Evolutionary conservation across 2,113 vertebrate genomes (phyloP), one percentile per base, ranked within the genome.

Genomic region (Dasyurus viverrinus): DNA sequence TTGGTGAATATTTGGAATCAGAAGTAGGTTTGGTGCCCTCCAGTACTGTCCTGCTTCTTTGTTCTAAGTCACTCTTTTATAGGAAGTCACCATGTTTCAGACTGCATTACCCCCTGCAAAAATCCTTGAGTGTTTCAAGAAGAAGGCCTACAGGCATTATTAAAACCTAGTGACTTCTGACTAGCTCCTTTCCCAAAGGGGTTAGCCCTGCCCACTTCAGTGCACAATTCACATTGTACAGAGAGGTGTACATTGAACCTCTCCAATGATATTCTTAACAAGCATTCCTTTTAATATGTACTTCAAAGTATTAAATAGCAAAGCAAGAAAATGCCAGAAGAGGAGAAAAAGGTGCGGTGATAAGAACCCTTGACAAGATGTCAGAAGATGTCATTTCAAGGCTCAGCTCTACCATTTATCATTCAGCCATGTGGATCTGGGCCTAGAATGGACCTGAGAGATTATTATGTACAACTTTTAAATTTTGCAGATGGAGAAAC

Each of bases 401-500:
- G 16, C 16, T 42, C 68, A 42, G n/a, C 19, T n/a, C 16, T 22
- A 76, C 14, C 60, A 60, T 60, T 30, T 30, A 36, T 68, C 60
- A 68, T 68, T 68, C 19, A 42, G 23, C 16, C n/a, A 22, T 84
- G n/a, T 42, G 16, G n/a, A 84, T 84, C 19, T 84, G n/a, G 36
- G 19, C 22, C 68, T 84, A 22, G 7, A 84, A 42, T 42, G 36
- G 2, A 84, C n/a, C 5, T 84, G 22, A 84, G 68, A 76, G 5
- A n/a, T 76, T n/a, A 68, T 57, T 60, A 26, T 42, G n/a, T 42
- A 42, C 36, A 42, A 84, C 68, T 68, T 50, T 24, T 95, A 7
- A 42, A 93, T 92, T 95, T 96, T 54, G 50, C n/a, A 94, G 2
- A 30, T 94, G 89, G 96, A 93, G 36, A 95, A 92, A 93, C 3